Percentiles rank a stretch among this genome's conserved stretches.
Conservation (phyloP, 2,888 invertebrate genomes). For the Pyrrhopygopsis socrates region DNA sequence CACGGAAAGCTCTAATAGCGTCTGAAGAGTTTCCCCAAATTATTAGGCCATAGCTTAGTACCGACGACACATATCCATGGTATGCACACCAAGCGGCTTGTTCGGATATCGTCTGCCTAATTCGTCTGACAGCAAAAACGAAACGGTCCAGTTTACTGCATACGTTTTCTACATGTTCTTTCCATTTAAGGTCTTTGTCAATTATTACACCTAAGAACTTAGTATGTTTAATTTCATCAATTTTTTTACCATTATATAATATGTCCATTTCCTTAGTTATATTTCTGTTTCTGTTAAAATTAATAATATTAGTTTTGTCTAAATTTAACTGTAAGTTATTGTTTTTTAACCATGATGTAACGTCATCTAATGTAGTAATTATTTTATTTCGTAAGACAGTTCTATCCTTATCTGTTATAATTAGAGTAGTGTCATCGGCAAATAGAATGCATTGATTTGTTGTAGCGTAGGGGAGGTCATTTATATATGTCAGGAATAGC, state of each 20-base stretch:
- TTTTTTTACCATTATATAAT: no score
- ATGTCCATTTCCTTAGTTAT: not conserved
- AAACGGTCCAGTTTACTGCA: conserved; percentile 18
- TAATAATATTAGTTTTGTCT: conserved; percentile 14
- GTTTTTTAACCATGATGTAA: conserved; percentile 15
- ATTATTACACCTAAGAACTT: no score
- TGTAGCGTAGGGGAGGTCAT: not conserved
- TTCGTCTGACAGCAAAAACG: conserved; percentile 16
- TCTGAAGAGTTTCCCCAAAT: conserved; percentile 32
- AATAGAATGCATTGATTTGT: conserved; percentile 24
- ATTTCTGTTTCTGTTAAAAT: not conserved
- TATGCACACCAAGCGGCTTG: conserved; percentile 23
- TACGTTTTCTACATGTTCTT: not conserved
- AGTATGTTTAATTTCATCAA: no score
- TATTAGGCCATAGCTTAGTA: conserved; percentile 30
- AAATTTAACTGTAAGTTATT: conserved; percentile 20
- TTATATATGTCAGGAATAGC: conserved; percentile 23
- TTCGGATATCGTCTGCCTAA: conserved; percentile 15
- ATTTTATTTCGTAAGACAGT: no score
- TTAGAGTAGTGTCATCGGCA: conserved; percentile 22
- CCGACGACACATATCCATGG: conserved; percentile 25
- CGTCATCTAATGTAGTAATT: no score
- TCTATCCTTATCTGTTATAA: not conserved
- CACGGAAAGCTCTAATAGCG: not conserved
- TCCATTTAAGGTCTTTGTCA: no score